Base-by-base conservation (phyloP, 2,888 invertebrate species). In the Dicranocentrus wangi region DNA sequence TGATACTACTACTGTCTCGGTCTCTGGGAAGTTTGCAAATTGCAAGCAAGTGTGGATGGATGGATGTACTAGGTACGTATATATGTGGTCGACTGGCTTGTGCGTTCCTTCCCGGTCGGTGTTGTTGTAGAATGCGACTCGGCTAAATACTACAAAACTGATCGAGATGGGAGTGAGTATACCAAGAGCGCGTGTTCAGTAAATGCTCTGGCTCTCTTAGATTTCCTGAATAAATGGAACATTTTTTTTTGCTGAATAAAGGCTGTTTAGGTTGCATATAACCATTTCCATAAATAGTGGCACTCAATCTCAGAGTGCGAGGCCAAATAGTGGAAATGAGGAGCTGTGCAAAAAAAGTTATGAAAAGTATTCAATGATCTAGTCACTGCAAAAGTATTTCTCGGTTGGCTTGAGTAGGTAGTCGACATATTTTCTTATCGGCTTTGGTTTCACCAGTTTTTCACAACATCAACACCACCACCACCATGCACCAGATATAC, bases 91-190 rank as follows among this genome's bases (percentile, higher is more conserved):
- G 51, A 1, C 28, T 28, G 51, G 21, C 43, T 63, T 73, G 27
- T 70, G 70, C 70, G 71, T 72, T 39, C 39, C 23, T 60, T 58
- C 43, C 13, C 21, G 39, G 7, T 28, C 28, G 47, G 8, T 25
- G 21, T 43, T 7, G 25, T 8, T 42, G 5, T 39, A 8, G 39
- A 39, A 13, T 8, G 39, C 8, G 23, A 55, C 55, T n/a, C 21
- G 19, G 23, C 55, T 55, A 19, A 55, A 19, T 55, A 51, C 17
- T 13, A 51, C 17, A 51, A n/a, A 5, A 51, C 51, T n/a, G 23
- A 23, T 51, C 63, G 28, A 39, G 61, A 3, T 65, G 15, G 21
- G 17, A 19, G 25, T 61, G 3, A 21, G 23, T 42, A 7, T 21
- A 42, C 21, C 65, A 19, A 60, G 13, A 13, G 13, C 5, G 39